phyloP scores from a whole-genome alignment of 2,797 vertebrate genomes.

The Cygnus olor region DNA sequence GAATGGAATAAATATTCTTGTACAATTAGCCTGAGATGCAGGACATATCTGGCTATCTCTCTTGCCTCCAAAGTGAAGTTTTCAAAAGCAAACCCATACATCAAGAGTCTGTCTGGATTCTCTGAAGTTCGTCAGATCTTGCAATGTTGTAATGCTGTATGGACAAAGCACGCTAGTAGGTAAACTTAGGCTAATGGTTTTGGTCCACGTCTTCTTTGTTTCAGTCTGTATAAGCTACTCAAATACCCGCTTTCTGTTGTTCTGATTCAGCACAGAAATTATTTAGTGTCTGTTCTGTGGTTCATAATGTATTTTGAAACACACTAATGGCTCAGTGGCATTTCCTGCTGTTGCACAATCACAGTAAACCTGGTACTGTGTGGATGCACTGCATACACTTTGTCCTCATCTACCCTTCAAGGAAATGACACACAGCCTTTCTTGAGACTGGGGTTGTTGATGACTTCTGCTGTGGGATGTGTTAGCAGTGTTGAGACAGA shows the following conservation, averaged over 20 bases:
- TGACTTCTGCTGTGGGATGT: background rate
- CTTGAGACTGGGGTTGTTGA: background rate
- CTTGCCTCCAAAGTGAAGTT: slow-evolving; percentile 2
- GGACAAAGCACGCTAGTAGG: background rate
- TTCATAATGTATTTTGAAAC: slow-evolving; percentile 38
- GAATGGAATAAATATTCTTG: slow-evolving; percentile 53
- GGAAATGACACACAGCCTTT: background rate
- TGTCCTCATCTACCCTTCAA: background rate
- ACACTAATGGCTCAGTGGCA: background rate
- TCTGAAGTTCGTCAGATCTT: background rate
- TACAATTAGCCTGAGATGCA: slow-evolving; percentile 65
- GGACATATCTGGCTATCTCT: slow-evolving; percentile 38
- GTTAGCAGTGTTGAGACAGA: background rate
- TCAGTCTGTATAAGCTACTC: background rate
- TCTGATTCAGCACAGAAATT: background rate
- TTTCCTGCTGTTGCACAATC: slow-evolving; percentile 10
- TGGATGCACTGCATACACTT: accelerated
- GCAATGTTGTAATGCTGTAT: background rate
- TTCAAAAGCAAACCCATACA: background rate
- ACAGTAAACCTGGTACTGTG: background rate
- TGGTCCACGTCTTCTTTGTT: background rate
- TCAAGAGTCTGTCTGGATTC: background rate
- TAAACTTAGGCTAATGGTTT: background rate
- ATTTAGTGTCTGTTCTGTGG: background rate
- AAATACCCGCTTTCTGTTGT: slow-evolving; percentile 12